Conservation (phyloP, 2,113 vertebrate species). For the Lagopus muta region DNA sequence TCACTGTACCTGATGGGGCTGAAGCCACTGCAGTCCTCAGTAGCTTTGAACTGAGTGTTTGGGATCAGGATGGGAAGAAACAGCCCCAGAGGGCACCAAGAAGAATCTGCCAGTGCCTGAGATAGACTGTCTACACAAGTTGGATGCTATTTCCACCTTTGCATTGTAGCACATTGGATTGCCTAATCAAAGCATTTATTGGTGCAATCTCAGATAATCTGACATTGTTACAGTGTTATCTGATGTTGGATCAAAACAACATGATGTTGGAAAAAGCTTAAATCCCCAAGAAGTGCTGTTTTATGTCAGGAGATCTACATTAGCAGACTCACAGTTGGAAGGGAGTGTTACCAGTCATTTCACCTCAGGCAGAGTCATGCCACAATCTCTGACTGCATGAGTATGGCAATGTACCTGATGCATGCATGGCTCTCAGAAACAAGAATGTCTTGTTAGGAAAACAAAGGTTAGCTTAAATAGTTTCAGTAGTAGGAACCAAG, state of each 20-base stretch:
- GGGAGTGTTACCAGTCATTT: background rate
- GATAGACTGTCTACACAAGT: background rate
- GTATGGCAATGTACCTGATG: background rate
- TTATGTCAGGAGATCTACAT: background rate
- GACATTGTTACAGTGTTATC: background rate
- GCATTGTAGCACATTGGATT: background rate
- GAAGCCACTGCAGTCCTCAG: background rate
- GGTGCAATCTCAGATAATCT: background rate
- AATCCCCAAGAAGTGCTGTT: accelerated
- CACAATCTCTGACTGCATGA: background rate
- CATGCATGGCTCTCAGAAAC: background rate
- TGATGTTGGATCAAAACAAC: background rate
- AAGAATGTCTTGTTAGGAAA: background rate
- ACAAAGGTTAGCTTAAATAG: background rate
- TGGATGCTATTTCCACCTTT: background rate
- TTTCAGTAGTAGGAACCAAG: background rate
- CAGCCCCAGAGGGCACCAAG: background rate
- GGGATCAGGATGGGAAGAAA: background rate
- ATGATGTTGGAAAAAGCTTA: background rate
- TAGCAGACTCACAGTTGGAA: background rate
- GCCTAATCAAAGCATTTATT: background rate
- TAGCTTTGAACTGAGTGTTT: background rate
- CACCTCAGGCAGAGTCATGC: background rate
- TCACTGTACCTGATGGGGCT: background rate
- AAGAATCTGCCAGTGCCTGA: background rate